These are phyloP conservation scores for Candidula unifasciata DNA, from an alignment of 2,888 invertebrate species.

Conservation along the genomic window DNA sequence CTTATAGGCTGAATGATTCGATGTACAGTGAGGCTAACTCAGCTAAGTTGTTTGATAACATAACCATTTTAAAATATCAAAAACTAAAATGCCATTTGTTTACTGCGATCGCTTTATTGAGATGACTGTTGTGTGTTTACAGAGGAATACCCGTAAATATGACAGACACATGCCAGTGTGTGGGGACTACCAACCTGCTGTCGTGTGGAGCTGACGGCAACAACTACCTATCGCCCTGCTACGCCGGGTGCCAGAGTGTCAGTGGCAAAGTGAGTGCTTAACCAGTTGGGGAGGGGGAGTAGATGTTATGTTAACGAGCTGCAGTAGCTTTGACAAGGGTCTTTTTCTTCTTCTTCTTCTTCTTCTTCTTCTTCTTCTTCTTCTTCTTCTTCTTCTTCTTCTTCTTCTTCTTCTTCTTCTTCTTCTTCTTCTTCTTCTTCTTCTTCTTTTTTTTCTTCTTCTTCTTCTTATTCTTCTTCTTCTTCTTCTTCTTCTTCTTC, in stretches of 20 bases:
- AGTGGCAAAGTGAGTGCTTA: neutral
- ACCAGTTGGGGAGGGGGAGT: too few species aligned
- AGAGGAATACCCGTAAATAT: constrained; percentile 13
- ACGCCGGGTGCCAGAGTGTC: constrained; percentile 23
- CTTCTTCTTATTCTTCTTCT: neutral
- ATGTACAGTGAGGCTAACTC: too few species aligned
- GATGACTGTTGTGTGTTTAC: too few species aligned
- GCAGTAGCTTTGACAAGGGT: too few species aligned
- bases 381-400: neutral
- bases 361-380: neutral
- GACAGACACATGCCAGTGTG: constrained; percentile 1
- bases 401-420: neutral
- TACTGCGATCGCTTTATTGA: too few species aligned
- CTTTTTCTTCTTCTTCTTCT: neutral
- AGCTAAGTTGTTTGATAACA: too few species aligned
- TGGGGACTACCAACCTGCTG: neutral
- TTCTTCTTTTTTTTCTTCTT: too few species aligned
- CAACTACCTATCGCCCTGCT: constrained; percentile 38
- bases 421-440: too few species aligned
- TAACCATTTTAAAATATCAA: too few species aligned
- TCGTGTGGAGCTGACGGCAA: constrained; percentile 25
- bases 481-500: neutral
- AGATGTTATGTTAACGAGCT: too few species aligned
- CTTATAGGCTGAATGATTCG: too few species aligned
- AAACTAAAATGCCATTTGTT: too few species aligned